Conservation (phyloP, 2,113 vertebrate genomes). For the Corydoras sp. region DNA sequence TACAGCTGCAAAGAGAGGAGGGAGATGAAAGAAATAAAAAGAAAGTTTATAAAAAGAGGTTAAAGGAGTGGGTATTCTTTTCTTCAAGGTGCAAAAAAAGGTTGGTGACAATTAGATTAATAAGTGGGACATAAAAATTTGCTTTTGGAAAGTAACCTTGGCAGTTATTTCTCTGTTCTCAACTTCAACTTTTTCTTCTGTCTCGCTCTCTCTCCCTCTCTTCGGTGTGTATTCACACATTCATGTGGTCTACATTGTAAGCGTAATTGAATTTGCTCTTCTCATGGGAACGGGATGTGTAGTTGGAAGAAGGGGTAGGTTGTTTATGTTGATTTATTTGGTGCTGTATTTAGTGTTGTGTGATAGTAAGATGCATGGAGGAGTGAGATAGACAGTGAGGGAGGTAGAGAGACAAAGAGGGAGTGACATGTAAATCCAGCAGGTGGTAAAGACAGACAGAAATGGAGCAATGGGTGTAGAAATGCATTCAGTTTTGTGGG, state of each 20-base stretch:
- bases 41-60: conserved; percentile 49
- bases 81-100: conserved; percentile 44
- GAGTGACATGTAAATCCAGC: conserved; percentile 25
- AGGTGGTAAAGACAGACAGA: conserved; percentile 39
- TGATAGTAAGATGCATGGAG: not conserved
- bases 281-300: conserved; percentile 21
- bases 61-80: conserved; percentile 52
- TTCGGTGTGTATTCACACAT: conserved; percentile 15
- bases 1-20: conserved; percentile 81
- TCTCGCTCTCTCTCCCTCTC: not conserved
- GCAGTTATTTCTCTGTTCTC: not conserved
- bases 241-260: conserved; percentile 29
- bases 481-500: conserved; percentile 15
- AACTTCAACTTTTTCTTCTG: not conserved
- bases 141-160: conserved; percentile 38
- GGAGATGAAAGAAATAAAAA: conserved; percentile 54
- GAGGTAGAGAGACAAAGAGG: not conserved
- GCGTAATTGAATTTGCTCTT: conserved; percentile 34
- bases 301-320: not conserved
- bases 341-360: conserved; percentile 6
- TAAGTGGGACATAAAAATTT: conserved; percentile 51
- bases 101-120: conserved; percentile 54
- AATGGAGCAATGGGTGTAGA: conserved; percentile 28
- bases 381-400: not conserved
- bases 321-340: conserved; percentile 26